Base-by-base conservation (phyloP, 2,888 invertebrate genomes). In the Pyrrhia umbra region DNA sequence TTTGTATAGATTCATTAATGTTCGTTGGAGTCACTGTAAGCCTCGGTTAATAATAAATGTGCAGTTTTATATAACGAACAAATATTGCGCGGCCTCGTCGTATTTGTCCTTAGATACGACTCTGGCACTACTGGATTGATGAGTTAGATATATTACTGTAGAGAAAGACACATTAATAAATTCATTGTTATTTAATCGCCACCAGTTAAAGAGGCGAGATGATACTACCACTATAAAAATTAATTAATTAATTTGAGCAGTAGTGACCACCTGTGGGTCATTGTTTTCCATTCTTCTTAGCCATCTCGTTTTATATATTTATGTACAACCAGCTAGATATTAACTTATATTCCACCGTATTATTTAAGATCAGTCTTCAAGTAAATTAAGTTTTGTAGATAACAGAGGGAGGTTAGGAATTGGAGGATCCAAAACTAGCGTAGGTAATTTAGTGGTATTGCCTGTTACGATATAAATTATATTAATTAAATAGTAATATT, bases 321-420 rank as follows among this genome's bases (percentile, higher is more conserved):
- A 56, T 37, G 42, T 70, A 49, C 51, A 65, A 40, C 21, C 10
- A 34, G 1, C 39, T 69, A 58, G 23, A 34, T 42, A 13, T 18
- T 56, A 60, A 66, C 18, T 71, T 21, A 8, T 42, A 56, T 56
- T 71, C 66, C 59, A 71, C 60, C 72, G 60, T 52, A 56, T 30
- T 49, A 52, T 18, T 37, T 56, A 47, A 52, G 42, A 25, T 37
- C 9, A 27, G 13, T 20, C 47, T 65, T 42, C 16, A 18, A 37
- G 6, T 30, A 15, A 23, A 45, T 58, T 34, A 39, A 45, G 45
- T 46, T 39, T 37, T 64, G 51, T 52, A 43, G 43, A 43, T 34
- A 52, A 23, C 6, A 30, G 9, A 45, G 1, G 0, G 6, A 15
- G n/a, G 10, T 23, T 25, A 57, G 16, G 10, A 45, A 51, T 54